Evolutionary conservation across 2,113 vertebrate genomes (phyloP).

Genomic region (Mormoops blainvillei): DNA sequence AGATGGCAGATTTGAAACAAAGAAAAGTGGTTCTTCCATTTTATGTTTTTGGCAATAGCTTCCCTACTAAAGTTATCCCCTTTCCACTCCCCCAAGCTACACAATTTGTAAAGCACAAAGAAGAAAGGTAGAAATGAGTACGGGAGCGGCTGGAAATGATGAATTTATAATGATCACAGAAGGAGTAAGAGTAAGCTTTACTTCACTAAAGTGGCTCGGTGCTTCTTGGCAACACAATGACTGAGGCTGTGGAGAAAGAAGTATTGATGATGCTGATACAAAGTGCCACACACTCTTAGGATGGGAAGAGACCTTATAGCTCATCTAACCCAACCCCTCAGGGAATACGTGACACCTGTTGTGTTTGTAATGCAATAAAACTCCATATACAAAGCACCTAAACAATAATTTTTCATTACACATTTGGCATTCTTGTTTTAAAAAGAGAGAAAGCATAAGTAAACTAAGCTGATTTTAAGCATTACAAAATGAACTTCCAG

Average conservation of each 20-base stretch:
- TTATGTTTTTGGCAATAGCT: slow-evolving; percentile 49
- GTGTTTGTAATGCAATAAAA: not conserved
- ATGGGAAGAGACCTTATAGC: not conserved
- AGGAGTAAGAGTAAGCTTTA: slow-evolving; percentile 44
- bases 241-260: not conserved
- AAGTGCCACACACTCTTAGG: not conserved
- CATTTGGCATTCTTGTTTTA: not conserved
- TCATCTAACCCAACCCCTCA: not conserved
- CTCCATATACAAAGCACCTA: not conserved
- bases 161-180: slow-evolving; percentile 60
- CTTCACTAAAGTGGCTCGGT: slow-evolving; percentile 21
- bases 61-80: not conserved
- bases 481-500: slow-evolving; percentile 18
- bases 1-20: slow-evolving; percentile 64
- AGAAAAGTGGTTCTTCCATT: slow-evolving; percentile 56
- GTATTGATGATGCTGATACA: not conserved
- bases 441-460: not conserved
- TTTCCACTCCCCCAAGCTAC: slow-evolving; percentile 43
- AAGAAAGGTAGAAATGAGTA: slow-evolving; percentile 47
- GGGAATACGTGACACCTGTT: slow-evolving; percentile 1
- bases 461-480: slow-evolving; percentile 34
- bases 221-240: not conserved
- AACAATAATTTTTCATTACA: not conserved
- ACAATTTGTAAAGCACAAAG: slow-evolving; percentile 57
- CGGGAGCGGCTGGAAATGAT: slow-evolving; percentile 59